Base-by-base conservation (phyloP, 1,140 invertebrate species). In the Leptinotarsa lineolata region DNA sequence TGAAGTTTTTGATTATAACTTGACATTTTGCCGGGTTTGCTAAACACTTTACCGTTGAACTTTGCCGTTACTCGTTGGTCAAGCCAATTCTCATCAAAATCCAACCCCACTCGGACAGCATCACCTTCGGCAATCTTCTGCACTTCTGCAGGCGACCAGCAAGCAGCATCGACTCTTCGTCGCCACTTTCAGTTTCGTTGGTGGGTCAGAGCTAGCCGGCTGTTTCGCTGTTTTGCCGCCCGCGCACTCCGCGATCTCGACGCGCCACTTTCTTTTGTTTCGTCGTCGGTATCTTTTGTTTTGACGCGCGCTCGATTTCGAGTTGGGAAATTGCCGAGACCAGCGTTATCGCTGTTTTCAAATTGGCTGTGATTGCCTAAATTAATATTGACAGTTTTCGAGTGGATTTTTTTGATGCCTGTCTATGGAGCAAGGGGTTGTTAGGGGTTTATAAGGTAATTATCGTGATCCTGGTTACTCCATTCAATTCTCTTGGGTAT, bases 141-240 rank as follows among this genome's bases (percentile, higher is more conserved):
- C 48, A 54, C 48, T 54, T 54, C 48, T 54, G 48, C 48, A 54
- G 48, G 48, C n/a, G 15, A 4, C 15, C 48, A 18, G n/a, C 48
- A 15, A 8, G n/a, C 48, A 54, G n/a, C 48, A 54, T 18, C 61
- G 61, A 63, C 24, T 63, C 61, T 63, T 63, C 69, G 59, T 44
- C 6, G 18, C 16, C 69, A 71, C 69, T 71, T 71, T 71, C 69
- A 71, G 69, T 71, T 71, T 71, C 69, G 69, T 71, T 71, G 69
- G 69, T 59, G 69, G 69, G 69, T 71, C 48, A 59, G 69, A 63
- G 54, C 58, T 63, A 71, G 69, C 69, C 69, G 69, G 69, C 59
- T 45, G 69, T 63, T 59, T 71, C 22, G 58, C 58, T 71, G 69
- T 39, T 71, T 71, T 18, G 59, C 69, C 69, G 44, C 69, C 69